Percentiles rank a stretch among this genome's conserved stretches.
Conservation (phyloP, 2,797 vertebrate genomes). For the Sebastes jordani region DNA sequence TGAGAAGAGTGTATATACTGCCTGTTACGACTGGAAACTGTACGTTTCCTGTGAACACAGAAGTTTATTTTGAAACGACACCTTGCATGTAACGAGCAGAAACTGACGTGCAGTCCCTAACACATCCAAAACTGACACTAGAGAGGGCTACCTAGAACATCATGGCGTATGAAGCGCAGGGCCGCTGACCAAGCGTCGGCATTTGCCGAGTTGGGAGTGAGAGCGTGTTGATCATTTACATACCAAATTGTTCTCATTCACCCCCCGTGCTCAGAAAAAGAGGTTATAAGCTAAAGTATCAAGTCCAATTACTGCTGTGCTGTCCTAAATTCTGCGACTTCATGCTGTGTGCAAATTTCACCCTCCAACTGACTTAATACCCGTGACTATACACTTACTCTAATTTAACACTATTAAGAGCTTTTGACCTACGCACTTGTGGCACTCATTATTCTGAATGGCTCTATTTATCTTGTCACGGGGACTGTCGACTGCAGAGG, state of each 20-base stretch:
- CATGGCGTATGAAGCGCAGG: background rate
- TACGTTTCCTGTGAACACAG: no score
- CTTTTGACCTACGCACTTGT: slow-evolving; percentile 54
- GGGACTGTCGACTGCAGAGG: slow-evolving; percentile 18
- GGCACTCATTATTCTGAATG: slow-evolving; percentile 51
- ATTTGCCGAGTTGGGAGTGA: background rate
- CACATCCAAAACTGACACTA: no score
- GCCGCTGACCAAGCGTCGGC: background rate
- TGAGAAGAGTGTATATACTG: no score
- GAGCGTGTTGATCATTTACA: slow-evolving; percentile 12
- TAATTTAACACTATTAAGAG: slow-evolving; percentile 65
- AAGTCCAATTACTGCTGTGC: slow-evolving; percentile 41
- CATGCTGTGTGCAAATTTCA: slow-evolving; percentile 55
- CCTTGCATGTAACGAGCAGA: no score
- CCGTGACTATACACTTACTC: slow-evolving; percentile 45
- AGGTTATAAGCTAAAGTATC: slow-evolving; percentile 42
- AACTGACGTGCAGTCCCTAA: no score
- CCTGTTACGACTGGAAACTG: no score
- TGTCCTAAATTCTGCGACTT: slow-evolving; percentile 44
- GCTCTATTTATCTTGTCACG: slow-evolving; percentile 50
- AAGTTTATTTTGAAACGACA: no score
- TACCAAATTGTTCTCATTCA: slow-evolving; percentile 28
- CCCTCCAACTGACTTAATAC: slow-evolving; percentile 63
- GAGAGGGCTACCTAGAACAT: background rate
- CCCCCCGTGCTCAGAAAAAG: slow-evolving; percentile 2